Conservation (phyloP, 2,797 vertebrate genomes). For the Oceanodroma leucorhoa region DNA sequence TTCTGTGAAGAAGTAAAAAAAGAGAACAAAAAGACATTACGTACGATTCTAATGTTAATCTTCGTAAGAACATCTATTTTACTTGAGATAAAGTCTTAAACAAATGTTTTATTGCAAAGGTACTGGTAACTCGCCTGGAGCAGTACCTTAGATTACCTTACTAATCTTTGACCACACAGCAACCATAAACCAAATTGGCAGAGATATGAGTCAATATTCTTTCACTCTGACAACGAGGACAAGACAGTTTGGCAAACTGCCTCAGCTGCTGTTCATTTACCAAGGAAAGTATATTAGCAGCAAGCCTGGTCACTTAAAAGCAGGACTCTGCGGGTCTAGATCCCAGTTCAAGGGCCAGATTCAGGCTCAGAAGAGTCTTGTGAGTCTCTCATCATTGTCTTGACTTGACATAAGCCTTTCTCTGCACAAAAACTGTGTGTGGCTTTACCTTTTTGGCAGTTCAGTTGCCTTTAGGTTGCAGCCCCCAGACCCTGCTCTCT, state of each 20-base stretch:
- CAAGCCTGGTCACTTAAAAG: not conserved
- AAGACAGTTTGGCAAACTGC: not conserved
- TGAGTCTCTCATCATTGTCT: accelerated
- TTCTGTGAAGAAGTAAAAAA: not conserved
- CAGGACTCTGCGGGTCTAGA: not conserved
- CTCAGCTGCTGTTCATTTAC: not conserved
- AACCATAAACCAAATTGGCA: not conserved
- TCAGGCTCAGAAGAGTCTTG: not conserved
- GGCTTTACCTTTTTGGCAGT: not conserved
- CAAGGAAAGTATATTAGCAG: not conserved
- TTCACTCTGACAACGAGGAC: not conserved
- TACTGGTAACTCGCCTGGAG: not conserved
- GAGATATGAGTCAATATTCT: constrained; percentile 11
- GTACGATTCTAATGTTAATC: not conserved
- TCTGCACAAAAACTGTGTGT: not conserved
- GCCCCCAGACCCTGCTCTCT: not conserved
- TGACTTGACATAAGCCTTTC: not conserved
- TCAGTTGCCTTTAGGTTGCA: not conserved
- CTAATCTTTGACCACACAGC: not conserved
- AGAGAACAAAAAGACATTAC: not conserved
- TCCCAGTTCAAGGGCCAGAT: not conserved
- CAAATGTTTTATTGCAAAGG: not conserved
- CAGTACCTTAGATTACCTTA: not conserved
- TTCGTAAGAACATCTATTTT: not conserved
- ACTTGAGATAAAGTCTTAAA: not conserved